Evolutionary conservation across 2,888 invertebrate genomes (phyloP).

Genomic region (Drosophila prostipennis): DNA sequence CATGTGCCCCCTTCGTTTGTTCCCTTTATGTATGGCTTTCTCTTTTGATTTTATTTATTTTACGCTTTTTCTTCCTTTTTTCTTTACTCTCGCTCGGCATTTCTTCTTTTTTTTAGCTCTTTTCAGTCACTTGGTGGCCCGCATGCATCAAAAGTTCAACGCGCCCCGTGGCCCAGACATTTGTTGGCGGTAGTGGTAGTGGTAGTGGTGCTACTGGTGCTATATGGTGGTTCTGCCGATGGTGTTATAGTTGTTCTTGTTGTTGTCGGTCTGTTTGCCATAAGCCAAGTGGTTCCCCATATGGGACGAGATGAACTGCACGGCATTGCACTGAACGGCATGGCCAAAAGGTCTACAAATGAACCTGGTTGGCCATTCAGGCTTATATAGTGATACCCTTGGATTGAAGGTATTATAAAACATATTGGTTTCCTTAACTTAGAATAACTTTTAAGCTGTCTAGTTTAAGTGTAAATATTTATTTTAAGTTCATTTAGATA

Average conservation of each 20-base stretch:
- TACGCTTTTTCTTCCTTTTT: conserved; percentile 11
- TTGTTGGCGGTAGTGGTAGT: conserved; percentile 13
- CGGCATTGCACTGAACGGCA: conserved; percentile 15
- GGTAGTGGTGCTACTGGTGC: background rate
- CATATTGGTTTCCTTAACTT: background rate
- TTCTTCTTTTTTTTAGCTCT: conserved; percentile 36
- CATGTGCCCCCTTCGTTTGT: background rate
- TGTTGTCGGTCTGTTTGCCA: conserved; percentile 23
- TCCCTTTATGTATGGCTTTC: conserved; percentile 30
- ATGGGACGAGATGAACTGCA: conserved; percentile 33
- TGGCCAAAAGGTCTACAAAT: conserved; percentile 9
- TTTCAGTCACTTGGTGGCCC: conserved; percentile 65
- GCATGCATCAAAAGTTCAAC: conserved; percentile 69
- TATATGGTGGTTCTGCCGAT: conserved; percentile 6
- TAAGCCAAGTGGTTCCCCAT: conserved; percentile 32
- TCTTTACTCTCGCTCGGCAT: background rate
- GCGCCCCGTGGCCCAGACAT: conserved; percentile 53
- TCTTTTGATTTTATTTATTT: conserved; percentile 40
- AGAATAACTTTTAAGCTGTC: too few relatives aligned
- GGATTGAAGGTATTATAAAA: background rate
- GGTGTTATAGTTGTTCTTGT: conserved; percentile 7
- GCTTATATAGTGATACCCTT: background rate
- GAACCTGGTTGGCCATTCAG: conserved; percentile 13
- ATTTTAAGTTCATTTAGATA: background rate
- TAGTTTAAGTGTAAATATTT: too few relatives aligned